Percentiles rank a stretch among this genome's conserved stretches.
phyloP scores from a whole-genome alignment of 2,797 vertebrate species.

The Leontopithecus rosalia region DNA sequence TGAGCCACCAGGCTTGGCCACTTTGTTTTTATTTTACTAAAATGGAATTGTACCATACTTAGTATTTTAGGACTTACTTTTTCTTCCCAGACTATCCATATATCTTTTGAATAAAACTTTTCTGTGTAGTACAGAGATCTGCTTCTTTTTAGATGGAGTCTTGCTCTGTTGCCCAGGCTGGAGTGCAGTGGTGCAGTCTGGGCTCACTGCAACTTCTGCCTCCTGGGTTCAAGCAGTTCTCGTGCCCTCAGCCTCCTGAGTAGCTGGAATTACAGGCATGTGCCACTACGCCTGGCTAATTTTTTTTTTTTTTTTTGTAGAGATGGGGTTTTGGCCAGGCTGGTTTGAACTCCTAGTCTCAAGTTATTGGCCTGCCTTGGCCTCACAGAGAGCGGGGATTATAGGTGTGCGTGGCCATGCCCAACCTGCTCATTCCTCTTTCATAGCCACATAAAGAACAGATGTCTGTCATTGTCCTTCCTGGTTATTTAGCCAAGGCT shows the following conservation, averaged over 20 bases:
- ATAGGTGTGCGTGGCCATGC: neutral
- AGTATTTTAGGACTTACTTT: too few relatives aligned
- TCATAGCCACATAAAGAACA: neutral
- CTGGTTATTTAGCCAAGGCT: too few relatives aligned
- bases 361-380: neutral
- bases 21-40: neutral
- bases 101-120: neutral
- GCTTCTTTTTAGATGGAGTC: neutral
- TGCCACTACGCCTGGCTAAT: neutral
- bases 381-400: neutral
- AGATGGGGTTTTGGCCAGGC: neutral
- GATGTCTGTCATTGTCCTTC: neutral
- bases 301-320: neutral
- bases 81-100: accelerated
- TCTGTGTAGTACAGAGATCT: neutral
- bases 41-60: neutral
- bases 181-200: neutral
- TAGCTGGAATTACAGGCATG: neutral
- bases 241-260: neutral
- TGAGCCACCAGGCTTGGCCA: neutral
- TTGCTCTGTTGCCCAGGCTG: neutral
- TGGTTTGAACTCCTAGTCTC: neutral
- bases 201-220: too few relatives aligned
- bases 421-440: neutral
- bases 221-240: neutral